These are phyloP conservation scores for Anoplophora glabripennis DNA, from an alignment of 1,140 invertebrate genomes.

Conservation along the genomic window DNA sequence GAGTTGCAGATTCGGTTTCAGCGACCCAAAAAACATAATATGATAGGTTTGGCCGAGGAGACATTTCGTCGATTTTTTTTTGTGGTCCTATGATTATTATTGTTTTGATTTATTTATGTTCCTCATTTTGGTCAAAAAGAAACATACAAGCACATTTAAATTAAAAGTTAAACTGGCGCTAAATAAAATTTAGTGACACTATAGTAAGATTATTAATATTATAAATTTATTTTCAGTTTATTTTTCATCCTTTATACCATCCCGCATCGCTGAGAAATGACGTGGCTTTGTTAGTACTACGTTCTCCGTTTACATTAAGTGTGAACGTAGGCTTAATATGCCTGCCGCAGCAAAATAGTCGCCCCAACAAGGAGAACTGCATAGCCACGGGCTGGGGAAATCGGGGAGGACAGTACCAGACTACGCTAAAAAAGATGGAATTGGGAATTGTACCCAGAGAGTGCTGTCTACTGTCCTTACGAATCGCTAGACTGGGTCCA, in stretches of 20 bases:
- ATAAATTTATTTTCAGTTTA: conserved; percentile 21
- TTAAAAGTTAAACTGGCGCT: too few relatives aligned
- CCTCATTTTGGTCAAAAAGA: too few relatives aligned
- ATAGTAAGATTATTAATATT: too few relatives aligned
- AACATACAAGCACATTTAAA: too few relatives aligned
- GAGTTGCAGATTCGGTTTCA: too few relatives aligned
- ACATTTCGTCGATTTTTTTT: too few relatives aligned
- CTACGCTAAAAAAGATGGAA: conserved; percentile 62
- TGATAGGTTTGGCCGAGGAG: too few relatives aligned
- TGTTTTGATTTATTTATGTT: too few relatives aligned
- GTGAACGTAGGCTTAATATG: conserved; percentile 54
- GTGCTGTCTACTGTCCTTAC: conserved; percentile 56
- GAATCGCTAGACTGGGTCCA: conserved; percentile 59
- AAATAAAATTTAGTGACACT: too few relatives aligned
- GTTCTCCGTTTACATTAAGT: conserved; percentile 54
- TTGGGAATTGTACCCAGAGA: conserved; percentile 58
- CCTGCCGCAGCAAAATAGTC: conserved; percentile 43
- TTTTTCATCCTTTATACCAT: conserved; percentile 39
- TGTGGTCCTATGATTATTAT: too few relatives aligned
- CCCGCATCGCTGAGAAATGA: conserved; percentile 62
- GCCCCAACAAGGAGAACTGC: conserved; percentile 47
- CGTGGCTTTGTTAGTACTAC: conserved; percentile 64
- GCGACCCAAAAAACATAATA: too few relatives aligned
- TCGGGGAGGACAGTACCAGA: conserved; percentile 36
- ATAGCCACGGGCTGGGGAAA: conserved; percentile 67